Evolutionary conservation across 2,113 vertebrate genomes (phyloP).

Genomic region (Taxidea taxus): DNA sequence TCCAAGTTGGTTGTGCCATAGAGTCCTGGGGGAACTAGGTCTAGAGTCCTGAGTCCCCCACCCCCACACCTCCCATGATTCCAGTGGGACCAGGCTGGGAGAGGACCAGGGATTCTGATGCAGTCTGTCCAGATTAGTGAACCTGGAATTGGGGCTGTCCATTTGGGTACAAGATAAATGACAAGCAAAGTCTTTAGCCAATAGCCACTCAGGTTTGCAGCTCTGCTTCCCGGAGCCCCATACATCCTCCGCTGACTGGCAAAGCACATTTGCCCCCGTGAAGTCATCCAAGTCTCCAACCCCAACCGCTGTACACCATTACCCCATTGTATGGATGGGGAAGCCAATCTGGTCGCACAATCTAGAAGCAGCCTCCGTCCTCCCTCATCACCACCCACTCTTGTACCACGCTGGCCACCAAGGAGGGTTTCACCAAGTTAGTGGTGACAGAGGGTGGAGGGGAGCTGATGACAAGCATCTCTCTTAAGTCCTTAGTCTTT

Average conservation of each 20-base stretch:
- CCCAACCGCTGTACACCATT: fast-evolving
- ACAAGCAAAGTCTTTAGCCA: neutral
- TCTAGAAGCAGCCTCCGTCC: neutral
- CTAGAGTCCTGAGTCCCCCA: neutral
- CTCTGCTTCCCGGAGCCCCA: neutral
- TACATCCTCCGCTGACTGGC: neutral
- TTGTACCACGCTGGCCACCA: neutral
- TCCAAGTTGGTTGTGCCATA: fast-evolving
- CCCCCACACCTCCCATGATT: fast-evolving
- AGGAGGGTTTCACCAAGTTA: fast-evolving
- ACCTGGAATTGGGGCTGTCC: neutral
- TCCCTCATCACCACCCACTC: neutral
- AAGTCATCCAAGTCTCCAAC: no score
- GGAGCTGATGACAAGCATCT: neutral
- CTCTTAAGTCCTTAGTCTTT: neutral
- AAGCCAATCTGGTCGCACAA: neutral
- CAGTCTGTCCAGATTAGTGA: neutral
- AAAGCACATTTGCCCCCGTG: neutral
- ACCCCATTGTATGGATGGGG: fast-evolving
- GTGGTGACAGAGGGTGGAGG: neutral
- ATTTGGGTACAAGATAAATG: neutral
- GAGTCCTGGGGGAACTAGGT: neutral
- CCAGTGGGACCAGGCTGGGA: neutral
- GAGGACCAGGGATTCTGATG: neutral
- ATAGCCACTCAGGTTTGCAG: neutral